Conservation (phyloP, 2,888 invertebrate genomes). For the Latrodectus hesperus region DNA sequence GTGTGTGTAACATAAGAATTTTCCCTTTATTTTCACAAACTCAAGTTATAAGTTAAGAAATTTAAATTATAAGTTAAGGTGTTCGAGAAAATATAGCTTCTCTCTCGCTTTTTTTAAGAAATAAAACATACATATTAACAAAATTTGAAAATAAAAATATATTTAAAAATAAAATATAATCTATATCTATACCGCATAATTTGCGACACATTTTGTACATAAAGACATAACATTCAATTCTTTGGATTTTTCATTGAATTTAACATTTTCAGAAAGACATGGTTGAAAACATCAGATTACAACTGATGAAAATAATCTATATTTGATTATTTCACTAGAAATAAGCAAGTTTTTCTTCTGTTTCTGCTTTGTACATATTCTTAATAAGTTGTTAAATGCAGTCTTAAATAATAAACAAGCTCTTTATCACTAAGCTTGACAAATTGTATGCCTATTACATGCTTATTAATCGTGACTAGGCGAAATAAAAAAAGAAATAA, state of each 20-base stretch:
- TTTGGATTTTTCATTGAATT: constrained; percentile 53
- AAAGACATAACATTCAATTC: constrained; percentile 57
- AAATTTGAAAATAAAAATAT: constrained; percentile 16
- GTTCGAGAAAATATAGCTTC: neutral
- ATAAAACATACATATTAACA: neutral
- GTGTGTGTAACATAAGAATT: too few species aligned
- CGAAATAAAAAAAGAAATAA: neutral
- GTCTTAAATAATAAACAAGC: constrained; percentile 36
- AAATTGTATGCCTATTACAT: constrained; percentile 6
- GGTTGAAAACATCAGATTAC: neutral
- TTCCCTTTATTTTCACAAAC: too few species aligned
- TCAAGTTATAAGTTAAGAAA: too few species aligned
- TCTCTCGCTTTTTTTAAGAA: neutral
- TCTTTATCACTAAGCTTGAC: constrained; percentile 11
- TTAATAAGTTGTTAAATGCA: neutral
- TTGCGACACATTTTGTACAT: constrained; percentile 52
- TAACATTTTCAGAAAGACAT: constrained; percentile 30
- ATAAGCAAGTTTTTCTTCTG: neutral
- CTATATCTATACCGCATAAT: constrained; percentile 52
- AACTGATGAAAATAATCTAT: neutral
- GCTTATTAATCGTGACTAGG: constrained; percentile 45
- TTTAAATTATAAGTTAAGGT: too few species aligned
- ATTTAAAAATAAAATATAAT: constrained; percentile 48
- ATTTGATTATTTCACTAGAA: neutral
- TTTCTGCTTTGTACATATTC: neutral